Conservation (phyloP, 2,113 vertebrate genomes). For the Gymnogyps californianus region DNA sequence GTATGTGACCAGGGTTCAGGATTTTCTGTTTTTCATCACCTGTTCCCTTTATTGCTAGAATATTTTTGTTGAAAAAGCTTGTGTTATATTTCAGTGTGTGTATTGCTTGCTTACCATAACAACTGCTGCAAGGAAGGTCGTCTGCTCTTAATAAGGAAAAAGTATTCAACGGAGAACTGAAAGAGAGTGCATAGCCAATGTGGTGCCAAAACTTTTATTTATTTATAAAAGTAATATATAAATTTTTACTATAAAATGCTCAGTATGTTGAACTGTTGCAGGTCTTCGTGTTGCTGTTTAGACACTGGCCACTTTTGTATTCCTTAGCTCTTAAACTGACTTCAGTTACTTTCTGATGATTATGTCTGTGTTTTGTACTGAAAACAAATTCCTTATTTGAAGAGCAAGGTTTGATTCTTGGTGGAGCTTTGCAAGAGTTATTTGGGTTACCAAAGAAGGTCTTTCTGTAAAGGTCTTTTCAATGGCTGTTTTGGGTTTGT, state of each 20-base stretch:
- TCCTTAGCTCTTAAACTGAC: neutral
- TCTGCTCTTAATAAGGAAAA: neutral
- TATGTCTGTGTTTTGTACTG: neutral
- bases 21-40: neutral
- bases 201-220: neutral
- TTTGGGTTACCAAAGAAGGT: neutral
- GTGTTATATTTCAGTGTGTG: neutral
- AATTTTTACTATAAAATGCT: neutral
- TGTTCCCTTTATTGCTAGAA: neutral
- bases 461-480: neutral
- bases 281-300: neutral
- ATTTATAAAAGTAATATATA: neutral
- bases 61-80: neutral
- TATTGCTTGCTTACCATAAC: neutral
- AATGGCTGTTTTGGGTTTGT: neutral
- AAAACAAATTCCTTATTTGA: neutral
- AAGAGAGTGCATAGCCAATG: neutral
- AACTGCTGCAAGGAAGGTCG: neutral
- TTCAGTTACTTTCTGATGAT: neutral
- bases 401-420: neutral
- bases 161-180: neutral
- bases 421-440: neutral
- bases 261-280: neutral
- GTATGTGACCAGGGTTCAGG: neutral
- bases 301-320: neutral